These are phyloP conservation scores for Diaperis boleti DNA, from an alignment of 2,888 invertebrate genomes.

Conservation along the genomic window DNA sequence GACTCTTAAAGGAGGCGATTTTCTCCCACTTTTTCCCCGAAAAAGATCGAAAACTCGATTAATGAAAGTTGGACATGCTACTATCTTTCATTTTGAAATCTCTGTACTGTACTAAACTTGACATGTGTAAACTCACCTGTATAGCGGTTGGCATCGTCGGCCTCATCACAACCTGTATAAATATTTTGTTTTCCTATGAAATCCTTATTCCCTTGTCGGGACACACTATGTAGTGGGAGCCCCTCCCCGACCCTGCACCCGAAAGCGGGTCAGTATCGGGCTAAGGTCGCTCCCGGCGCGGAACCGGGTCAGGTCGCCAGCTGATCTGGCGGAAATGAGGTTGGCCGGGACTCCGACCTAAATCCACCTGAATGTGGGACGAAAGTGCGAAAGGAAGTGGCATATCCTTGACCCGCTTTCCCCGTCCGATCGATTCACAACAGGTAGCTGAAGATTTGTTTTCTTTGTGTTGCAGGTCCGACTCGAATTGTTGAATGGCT, in stretches of 20 bases:
- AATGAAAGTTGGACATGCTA: too few relatives aligned
- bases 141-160: too few relatives aligned
- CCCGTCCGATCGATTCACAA: constrained; percentile 6
- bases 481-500: constrained; percentile 13
- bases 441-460: constrained; percentile 4
- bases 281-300: constrained; percentile 9
- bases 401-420: constrained; percentile 34
- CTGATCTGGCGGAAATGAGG: constrained; percentile 25
- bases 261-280: constrained; percentile 14
- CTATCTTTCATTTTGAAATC: too few relatives aligned
- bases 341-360: constrained; percentile 30
- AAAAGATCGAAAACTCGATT: too few relatives aligned
- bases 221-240: neutral
- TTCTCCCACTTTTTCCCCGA: too few relatives aligned
- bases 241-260: constrained; percentile 15
- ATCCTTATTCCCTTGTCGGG: too few relatives aligned
- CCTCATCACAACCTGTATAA: too few relatives aligned
- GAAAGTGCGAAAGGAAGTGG: constrained; percentile 12
- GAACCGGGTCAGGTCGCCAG: constrained; percentile 22
- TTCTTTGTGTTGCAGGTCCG: constrained; percentile 28
- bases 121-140: too few relatives aligned
- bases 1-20: too few relatives aligned
- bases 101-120: too few relatives aligned
- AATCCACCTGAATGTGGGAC: constrained; percentile 22
- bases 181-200: too few relatives aligned